Evolutionary conservation across 2,888 invertebrate species (phyloP), one percentile per base, ranked within the genome.

Genomic region (Ptilodon capucinus): DNA sequence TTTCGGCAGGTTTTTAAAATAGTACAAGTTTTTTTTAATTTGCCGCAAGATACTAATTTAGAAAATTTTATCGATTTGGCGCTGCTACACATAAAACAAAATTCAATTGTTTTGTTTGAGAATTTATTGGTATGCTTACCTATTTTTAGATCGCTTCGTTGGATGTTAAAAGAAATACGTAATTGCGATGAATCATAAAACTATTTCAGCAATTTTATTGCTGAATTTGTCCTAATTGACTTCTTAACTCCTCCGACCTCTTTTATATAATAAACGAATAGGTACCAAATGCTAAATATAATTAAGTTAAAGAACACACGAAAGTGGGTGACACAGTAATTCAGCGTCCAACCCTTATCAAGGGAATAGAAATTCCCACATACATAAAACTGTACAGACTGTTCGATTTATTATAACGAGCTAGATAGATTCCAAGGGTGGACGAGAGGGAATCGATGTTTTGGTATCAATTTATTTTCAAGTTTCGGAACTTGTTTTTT

Each of bases 301-400:
- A n/a, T n/a, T 28, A 7, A 28, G 11, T n/a, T 32, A 32, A 14
- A 5, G 14, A 32, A 32, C 32, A 32, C 32, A 25, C 16, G 6
- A 40, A 14, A 40, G 25, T 9, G 14, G 9, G 16, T 16, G 25
- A 40, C 23, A 19, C 34, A 52, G 50, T 51, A 52, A 60, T 53
- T 46, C 46, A 46, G 46, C 47, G 53, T 43, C 46, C 17, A 36
- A 60, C 60, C 60, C 60, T 60, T 49, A 53, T 60, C 60, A 60
- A 46, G 45, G 38, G 13, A 46, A 21, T 50, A 47, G 32, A 40
- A 51, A 45, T 47, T 47, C 42, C 42, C 43, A 40, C 46, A 41
- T 25, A 46, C 48, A 55, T 53, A 47, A 53, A 50, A 52, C 53
- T 48, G 43, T 43, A 42, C 41, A 34, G 44, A 16, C 45, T 18